Evolutionary conservation across 2,113 vertebrate species (phyloP).

Genomic region (Triplophysa siluroides): DNA sequence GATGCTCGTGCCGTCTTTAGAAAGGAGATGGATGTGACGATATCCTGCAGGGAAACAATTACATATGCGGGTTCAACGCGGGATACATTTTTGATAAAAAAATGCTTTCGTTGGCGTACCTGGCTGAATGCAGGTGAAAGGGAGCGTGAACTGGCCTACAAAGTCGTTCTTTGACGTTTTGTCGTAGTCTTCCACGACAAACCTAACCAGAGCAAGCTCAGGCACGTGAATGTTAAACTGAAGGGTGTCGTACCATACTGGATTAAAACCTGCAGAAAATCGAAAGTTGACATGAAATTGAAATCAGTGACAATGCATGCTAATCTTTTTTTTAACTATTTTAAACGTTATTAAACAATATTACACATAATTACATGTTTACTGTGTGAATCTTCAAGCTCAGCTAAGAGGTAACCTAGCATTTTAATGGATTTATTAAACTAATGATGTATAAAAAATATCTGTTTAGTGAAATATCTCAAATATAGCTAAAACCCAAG

Average conservation of each 20-base stretch:
- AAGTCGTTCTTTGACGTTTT: constrained; percentile 90
- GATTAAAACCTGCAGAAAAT: constrained; percentile 85
- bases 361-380: background rate
- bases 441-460: too few species aligned
- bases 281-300: background rate
- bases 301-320: background rate
- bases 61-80: background rate
- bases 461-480: background rate
- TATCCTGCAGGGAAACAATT: constrained; percentile 76
- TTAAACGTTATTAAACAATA: background rate
- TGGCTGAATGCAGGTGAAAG: constrained; percentile 84
- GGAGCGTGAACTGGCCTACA: constrained; percentile 89
- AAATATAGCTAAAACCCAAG: background rate
- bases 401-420: too few species aligned
- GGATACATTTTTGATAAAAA: background rate
- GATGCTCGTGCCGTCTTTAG: constrained; percentile 88
- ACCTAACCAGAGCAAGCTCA: constrained; percentile 86
- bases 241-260: constrained; percentile 85
- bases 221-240: constrained; percentile 84
- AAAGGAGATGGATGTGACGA: constrained; percentile 91
- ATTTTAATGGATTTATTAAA: too few species aligned
- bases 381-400: background rate
- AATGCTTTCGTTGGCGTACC: constrained; percentile 69
- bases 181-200: constrained; percentile 93
- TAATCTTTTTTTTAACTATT: background rate